Evolutionary conservation across 2,888 invertebrate species (phyloP).

Genomic region (Nomada lathburiana): DNA sequence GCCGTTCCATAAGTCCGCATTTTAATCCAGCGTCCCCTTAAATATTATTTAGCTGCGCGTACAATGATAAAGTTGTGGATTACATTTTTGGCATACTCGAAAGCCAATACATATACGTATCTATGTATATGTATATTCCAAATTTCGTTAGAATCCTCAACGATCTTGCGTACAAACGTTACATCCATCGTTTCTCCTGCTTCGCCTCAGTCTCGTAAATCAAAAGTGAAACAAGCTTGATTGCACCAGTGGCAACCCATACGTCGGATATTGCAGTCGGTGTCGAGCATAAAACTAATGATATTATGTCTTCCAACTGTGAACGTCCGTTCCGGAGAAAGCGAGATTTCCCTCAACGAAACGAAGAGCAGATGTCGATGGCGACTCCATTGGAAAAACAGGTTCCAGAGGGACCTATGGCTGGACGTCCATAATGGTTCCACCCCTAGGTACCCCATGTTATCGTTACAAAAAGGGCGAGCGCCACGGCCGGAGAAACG

Average conservation of each 20-base stretch:
- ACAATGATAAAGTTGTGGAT: too few species aligned
- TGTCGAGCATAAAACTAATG: background rate
- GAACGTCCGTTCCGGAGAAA: constrained; percentile 28
- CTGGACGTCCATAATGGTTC: constrained; percentile 61
- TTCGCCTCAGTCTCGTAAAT: background rate
- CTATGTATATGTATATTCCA: background rate
- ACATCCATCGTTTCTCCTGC: too few species aligned
- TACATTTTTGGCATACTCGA: background rate
- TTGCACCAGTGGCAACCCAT: background rate
- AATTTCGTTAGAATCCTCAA: background rate
- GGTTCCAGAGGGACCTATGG: constrained; percentile 74
- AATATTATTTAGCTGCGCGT: background rate
- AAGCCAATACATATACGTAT: too few species aligned
- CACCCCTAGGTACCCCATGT: constrained; percentile 69
- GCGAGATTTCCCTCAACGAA: constrained; percentile 55
- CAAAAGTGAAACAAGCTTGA: background rate
- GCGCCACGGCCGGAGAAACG: constrained; percentile 42
- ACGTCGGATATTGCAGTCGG: too few species aligned
- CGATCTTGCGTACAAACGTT: background rate
- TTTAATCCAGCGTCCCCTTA: background rate
- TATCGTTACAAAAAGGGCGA: constrained; percentile 63
- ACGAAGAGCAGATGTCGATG: constrained; percentile 82
- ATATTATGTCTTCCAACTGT: constrained; percentile 29
- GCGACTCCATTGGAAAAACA: constrained; percentile 78
- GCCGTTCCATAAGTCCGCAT: constrained; percentile 8